Evolutionary conservation across 1,140 invertebrate species (phyloP), one percentile per base, ranked within the genome.

Genomic region (fruit fly (Drosophila melanogaster)): DNA sequence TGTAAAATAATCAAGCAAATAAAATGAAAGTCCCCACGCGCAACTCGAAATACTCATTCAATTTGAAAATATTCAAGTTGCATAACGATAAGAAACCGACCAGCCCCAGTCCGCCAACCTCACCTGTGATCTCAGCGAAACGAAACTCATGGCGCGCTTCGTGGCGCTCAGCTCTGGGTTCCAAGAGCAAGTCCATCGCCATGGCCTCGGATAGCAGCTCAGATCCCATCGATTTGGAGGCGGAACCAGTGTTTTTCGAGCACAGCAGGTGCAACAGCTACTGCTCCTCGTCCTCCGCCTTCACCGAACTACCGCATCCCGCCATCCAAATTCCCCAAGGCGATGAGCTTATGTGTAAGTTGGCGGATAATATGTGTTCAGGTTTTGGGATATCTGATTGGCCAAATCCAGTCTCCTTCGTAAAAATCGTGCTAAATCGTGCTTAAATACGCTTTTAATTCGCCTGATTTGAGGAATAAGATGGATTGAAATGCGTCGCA

Each of bases 31-130:
- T 90, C 57, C 77, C 81, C 53, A 64, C 87, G 61, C 79, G 77
- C 71, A 89, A 77, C 55, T 89, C 81, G 10, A 91, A 83, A 70
- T 91, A 89, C 81, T 87, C 90, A 67, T 81, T 91, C 62, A 90
- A 91, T 81, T 91, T 91, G 73, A 91, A 91, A 84, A 91, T 91
- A 81, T 91, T 91, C 51, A 91, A 91, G 90, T 80, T 91, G 59
- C 89, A 91, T 77, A 90, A 85, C 90, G 90, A 81, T 79, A 92
- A 72, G 90, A 93, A 60, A 91, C 85, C 78, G 33, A 55, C 72
- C 17, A 71, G 67, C 89, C 91, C 93, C 92, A 93, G 89, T 44
- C 85, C 77, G 57, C 38, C 80, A 47, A 70, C 75, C 37, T 78
- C 79, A 60, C 83, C 92, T 91, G 77, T 83, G 76, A 77, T 91